Percentiles rank a stretch among this genome's conserved stretches.
Conservation (phyloP, 2,888 invertebrate species). For the Andrena dorsata region DNA sequence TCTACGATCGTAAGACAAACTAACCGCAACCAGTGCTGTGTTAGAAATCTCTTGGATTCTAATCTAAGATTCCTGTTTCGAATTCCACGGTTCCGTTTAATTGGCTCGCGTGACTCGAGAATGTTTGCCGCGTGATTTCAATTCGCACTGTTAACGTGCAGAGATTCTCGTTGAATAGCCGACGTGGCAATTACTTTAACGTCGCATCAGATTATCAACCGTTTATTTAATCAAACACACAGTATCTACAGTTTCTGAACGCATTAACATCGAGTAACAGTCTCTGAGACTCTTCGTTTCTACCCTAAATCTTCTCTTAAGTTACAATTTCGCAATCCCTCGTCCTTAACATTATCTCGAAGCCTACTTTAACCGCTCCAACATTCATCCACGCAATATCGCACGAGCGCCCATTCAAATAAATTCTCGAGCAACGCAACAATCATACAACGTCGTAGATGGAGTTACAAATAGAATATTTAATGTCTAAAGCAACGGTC, state of each 20-base stretch:
- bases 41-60: background rate
- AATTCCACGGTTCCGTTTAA: background rate
- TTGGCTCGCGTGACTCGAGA: background rate
- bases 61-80: background rate
- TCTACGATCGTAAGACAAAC: background rate
- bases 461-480: background rate
- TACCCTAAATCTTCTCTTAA: background rate
- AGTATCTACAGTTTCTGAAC: constrained; percentile 2
- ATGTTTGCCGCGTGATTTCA: background rate
- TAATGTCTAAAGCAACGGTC: background rate
- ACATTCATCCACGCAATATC: background rate
- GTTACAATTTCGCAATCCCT: background rate
- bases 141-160: background rate
- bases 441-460: background rate
- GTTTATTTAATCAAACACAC: constrained; percentile 37
- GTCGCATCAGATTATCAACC: constrained; percentile 1
- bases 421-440: background rate
- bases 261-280: background rate
- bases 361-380: background rate
- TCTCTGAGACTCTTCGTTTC: background rate
- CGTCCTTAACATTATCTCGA: background rate
- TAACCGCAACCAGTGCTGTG: background rate
- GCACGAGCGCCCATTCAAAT: background rate
- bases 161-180: constrained; percentile 2
- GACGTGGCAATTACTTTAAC: constrained; percentile 25